Percentiles rank a stretch among this genome's conserved stretches.
Conservation (phyloP, 37 sponge, comb jelly and placozoan species). For the Geodia barretti region DNA sequence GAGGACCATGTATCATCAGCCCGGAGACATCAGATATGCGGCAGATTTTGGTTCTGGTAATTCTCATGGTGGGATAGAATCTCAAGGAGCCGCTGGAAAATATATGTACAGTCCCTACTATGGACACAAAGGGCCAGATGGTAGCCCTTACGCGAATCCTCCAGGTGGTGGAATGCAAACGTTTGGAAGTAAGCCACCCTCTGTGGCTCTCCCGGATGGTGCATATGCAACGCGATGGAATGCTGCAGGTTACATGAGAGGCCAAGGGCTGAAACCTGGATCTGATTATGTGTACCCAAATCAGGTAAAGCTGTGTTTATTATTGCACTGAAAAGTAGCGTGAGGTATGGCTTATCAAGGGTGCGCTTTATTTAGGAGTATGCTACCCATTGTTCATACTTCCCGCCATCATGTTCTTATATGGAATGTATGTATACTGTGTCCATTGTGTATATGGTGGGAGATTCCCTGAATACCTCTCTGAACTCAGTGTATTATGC, state of each 20-base stretch:
- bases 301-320: slow-evolving; percentile 7
- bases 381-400: slow-evolving; percentile 34
- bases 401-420: slow-evolving; percentile 22
- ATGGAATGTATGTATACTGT: neutral
- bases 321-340: neutral
- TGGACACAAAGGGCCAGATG: slow-evolving; percentile 42
- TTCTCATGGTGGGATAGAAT: slow-evolving; percentile 17
- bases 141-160: slow-evolving; percentile 3
- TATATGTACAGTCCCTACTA: slow-evolving; percentile 30
- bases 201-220: slow-evolving; percentile 14
- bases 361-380: slow-evolving; percentile 37
- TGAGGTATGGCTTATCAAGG: neutral
- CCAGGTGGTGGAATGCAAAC: slow-evolving; percentile 6
- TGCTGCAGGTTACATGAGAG: slow-evolving; percentile 9
- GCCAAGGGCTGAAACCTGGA: neutral
- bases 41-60: slow-evolving; percentile 19
- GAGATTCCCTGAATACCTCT: slow-evolving; percentile 32
- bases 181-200: slow-evolving; percentile 31
- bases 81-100: slow-evolving; percentile 17
- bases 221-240: slow-evolving; percentile 31
- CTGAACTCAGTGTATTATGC: neutral
- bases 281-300: slow-evolving; percentile 11
- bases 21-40: slow-evolving; percentile 36
- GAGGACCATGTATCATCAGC: slow-evolving; percentile 51
- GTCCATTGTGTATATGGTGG: neutral